Evolutionary conservation across 2,888 invertebrate species (phyloP), one percentile per base, ranked within the genome.

Genomic region (Drosophila cyrtoloma): DNA sequence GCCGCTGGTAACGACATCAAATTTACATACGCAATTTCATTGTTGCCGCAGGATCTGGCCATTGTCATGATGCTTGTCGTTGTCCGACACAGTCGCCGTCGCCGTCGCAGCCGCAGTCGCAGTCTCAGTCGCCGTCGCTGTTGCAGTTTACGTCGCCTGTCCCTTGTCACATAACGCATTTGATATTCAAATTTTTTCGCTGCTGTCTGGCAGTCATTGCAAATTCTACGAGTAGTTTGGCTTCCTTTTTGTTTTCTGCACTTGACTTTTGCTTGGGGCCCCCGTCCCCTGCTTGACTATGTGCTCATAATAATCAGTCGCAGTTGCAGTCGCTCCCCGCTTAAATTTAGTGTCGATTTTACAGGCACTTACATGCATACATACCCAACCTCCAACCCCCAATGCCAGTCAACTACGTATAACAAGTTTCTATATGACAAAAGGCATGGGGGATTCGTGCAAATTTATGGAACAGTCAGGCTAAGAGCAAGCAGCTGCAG

Each of bases 21-120:
- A 90, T 90, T 90, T 90, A 89, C 90, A 90, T 90, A 90, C 86
- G 90, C 91, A 90, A 89, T 90, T 89, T 87, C 87, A 87, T 89
- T 89, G 89, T 89, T 88, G 90, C 84, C 90, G 86, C 82, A 84
- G 86, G 87, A 86, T 79, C 90, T 85, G 81, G 70, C 84, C 81
- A 77, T 81, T 81, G 81, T 81, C 81, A 71, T 75, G 44, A 57
- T 81, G 70, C 63, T 28, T 37, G 28, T 82, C 62, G 61, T 70
- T 52, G 75, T 57, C 42, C 42, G 63, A 32, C 28, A 55, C 35
- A 16, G 57, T 32, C 33, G 42, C 32, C n/a, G n/a, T 33, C 39
- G 35, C 44, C 42, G 53, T 52, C 16, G 52, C 39, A n/a, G 63
- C 28, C 28, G 59, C 19, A 16, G 30, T 56, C 3, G 28, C 47